A percentile compares a stretch with the other conserved stretches of the same genome.
Evolutionary conservation across 2,888 invertebrate species (phyloP).

Genomic region (Thecocarcelia acutangulata): DNA sequence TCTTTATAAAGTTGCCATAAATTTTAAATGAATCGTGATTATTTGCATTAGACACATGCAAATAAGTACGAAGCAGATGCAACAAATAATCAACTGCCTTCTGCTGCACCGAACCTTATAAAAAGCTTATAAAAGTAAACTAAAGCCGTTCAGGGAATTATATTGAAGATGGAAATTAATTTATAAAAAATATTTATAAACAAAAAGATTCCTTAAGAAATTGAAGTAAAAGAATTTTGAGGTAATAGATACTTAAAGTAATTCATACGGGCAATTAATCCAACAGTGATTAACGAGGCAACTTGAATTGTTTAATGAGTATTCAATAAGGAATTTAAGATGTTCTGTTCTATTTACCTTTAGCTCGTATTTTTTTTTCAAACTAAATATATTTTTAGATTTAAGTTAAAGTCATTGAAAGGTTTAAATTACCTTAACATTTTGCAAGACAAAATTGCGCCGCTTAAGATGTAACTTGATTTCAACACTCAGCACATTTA

Average conservation of each 20-base stretch:
- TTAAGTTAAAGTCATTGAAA: no score
- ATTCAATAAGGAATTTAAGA: no score
- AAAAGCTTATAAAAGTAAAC: constrained; percentile 12
- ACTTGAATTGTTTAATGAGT: background rate
- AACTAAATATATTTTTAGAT: no score
- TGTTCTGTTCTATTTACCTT: no score
- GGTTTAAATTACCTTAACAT: no score
- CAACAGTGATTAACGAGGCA: constrained; percentile 27
- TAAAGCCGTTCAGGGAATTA: constrained; percentile 60
- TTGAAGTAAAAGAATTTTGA: background rate
- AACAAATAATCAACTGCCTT: background rate
- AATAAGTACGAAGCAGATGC: constrained; percentile 36
- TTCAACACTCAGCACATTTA: no score
- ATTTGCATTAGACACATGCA: constrained; percentile 61
- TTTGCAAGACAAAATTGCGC: no score
- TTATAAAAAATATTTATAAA: background rate
- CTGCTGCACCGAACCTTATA: constrained; percentile 27
- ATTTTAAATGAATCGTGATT: constrained; percentile 72
- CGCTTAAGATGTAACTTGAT: no score
- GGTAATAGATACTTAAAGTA: background rate
- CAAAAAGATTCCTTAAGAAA: constrained; percentile 6
- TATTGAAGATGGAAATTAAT: constrained; percentile 53
- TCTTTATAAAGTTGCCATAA: constrained; percentile 77
- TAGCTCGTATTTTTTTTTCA: background rate
- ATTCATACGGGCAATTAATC: constrained; percentile 19